Evolutionary conservation across 2,888 invertebrate species (phyloP).

Genomic region (Phasia obesa): DNA sequence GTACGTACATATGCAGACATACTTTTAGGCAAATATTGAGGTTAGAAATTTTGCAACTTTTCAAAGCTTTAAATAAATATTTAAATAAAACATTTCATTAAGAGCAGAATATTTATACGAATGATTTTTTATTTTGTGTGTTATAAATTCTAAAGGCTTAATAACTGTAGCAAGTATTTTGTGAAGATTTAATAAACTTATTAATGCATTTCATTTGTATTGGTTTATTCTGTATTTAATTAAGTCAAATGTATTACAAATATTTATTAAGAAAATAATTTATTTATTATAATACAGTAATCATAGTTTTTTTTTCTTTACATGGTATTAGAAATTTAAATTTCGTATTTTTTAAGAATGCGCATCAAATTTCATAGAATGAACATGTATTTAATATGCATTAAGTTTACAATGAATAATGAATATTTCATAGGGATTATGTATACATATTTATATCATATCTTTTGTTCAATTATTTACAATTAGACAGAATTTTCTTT

Average conservation of each 20-base stretch:
- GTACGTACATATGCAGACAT: background rate
- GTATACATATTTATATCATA: no score
- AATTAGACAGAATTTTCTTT: no score
- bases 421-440: no score
- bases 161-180: slow-evolving; percentile 48
- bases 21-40: slow-evolving; percentile 54
- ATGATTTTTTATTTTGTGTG: slow-evolving; percentile 1
- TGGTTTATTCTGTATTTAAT: background rate
- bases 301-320: no score
- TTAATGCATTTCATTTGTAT: background rate
- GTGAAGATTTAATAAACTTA: slow-evolving; percentile 11
- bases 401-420: no score
- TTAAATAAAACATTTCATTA: slow-evolving; percentile 51
- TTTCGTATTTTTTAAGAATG: no score
- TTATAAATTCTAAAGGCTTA: slow-evolving; percentile 42
- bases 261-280: background rate
- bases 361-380: no score
- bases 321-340: no score
- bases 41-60: slow-evolving; percentile 62
- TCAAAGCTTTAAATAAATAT: slow-evolving; percentile 54
- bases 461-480: no score
- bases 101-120: slow-evolving; percentile 23
- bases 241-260: background rate
- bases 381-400: no score
- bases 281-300: no score